Base-by-base conservation (phyloP, 2,888 invertebrate genomes). In the Tethea ocularis region DNA sequence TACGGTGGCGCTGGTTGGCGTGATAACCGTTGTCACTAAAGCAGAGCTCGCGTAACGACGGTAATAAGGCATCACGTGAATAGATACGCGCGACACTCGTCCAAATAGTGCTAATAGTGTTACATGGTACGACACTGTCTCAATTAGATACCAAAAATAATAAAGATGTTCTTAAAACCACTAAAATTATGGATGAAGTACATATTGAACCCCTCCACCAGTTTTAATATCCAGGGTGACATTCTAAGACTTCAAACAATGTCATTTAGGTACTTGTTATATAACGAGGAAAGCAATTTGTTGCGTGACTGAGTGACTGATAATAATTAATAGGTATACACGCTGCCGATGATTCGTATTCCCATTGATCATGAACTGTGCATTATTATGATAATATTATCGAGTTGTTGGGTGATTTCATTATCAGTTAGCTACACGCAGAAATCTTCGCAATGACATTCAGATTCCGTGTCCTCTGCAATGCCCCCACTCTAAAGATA, bases 401-500 rank as follows among this genome's bases (percentile, higher is more conserved):
- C n/a, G 22, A 17, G 20, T 22, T 57, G 55, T 61, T 57, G 22
- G 58, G 55, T 41, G 59, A 63, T 71, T 69, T 58, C 60, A 67
- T 72, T 78, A 78, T 83, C 78, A 66, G 68, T 68, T 57, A 60
- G 62, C 63, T 68, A 67, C 66, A 66, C 64, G 61, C 59, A 72
- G 67, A 71, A 80, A 74, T 75, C 71, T 64, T 75, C 68, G 67
- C 78, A 74, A 78, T 87, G 86, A 83, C 84, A 87, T 86, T 85
- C 83, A 78, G 64, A 63, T 62, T 75, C 68, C 71, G 78, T 81
- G 86, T 83, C 84, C 85, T 86, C 85, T 83, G 74, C 73, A 72
- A 71, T 72, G 80, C 69, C 78, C 77, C 80, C 75, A 74, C 80
- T 82, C 88, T 88, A 89, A 88, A 89, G 89, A 89, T 89, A 89